Evolutionary conservation across 2,113 vertebrate genomes (phyloP).

Genomic region (Chionomys nivalis): DNA sequence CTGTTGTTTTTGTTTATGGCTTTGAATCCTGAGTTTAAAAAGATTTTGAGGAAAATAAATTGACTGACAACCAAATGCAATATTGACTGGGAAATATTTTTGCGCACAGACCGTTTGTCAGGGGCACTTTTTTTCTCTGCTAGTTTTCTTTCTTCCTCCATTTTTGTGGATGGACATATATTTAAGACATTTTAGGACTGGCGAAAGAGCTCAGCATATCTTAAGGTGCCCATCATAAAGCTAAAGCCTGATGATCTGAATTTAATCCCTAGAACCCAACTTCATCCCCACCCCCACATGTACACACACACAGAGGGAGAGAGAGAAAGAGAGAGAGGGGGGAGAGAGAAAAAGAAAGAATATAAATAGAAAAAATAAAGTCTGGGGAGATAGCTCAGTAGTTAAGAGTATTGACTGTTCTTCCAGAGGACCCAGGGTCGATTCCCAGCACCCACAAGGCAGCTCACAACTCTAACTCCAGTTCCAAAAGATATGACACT

Average conservation of each 20-base stretch:
- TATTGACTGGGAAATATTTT: slow-evolving; percentile 48
- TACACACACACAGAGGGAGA: background rate
- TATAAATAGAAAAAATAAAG: background rate
- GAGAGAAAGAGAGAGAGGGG: too few relatives aligned
- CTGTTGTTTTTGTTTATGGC: slow-evolving; percentile 19
- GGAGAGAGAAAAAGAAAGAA: background rate
- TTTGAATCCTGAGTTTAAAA: slow-evolving; percentile 54
- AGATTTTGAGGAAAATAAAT: slow-evolving; percentile 40
- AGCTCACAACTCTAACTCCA: background rate
- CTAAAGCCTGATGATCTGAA: background rate
- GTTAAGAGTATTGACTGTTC: background rate
- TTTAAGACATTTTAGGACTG: background rate
- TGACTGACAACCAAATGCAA: background rate
- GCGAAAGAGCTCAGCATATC: background rate
- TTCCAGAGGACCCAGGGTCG: background rate
- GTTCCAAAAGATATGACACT: background rate
- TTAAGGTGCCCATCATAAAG: background rate
- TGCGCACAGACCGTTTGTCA: background rate
- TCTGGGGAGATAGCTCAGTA: background rate
- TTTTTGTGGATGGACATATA: background rate
- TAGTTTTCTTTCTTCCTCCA: slow-evolving; percentile 21
- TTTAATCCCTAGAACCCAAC: background rate
- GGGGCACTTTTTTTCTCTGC: background rate
- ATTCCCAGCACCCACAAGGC: background rate
- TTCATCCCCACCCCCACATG: background rate